A percentile compares a stretch with the other conserved stretches of the same genome.
Evolutionary conservation across 2,888 invertebrate species (phyloP).

Genomic region (Rosalia funebris): DNA sequence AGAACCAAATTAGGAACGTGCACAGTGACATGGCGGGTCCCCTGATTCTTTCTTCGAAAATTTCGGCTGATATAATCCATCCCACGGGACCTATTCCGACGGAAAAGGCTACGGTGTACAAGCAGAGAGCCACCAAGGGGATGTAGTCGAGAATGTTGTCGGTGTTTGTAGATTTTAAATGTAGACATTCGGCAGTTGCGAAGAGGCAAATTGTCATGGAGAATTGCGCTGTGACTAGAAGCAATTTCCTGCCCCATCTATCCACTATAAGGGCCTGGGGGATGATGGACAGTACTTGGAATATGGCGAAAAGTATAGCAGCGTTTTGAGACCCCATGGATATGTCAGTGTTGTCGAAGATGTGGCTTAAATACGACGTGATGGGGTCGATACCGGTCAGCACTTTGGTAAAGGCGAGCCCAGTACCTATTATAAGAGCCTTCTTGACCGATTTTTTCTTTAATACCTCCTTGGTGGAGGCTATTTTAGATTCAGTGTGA

Average conservation of each 20-base stretch:
- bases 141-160: conserved; percentile 67
- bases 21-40: conserved; percentile 78
- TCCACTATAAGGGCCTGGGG: conserved; percentile 80
- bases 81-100: conserved; percentile 86
- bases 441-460: conserved; percentile 45
- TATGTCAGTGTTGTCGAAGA: conserved; percentile 67
- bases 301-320: conserved; percentile 71
- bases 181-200: conserved; percentile 55
- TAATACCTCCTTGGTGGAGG: background rate
- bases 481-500: background rate
- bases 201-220: conserved; percentile 75
- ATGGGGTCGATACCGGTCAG: conserved; percentile 71
- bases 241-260: conserved; percentile 76
- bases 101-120: conserved; percentile 82
- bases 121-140: conserved; percentile 74
- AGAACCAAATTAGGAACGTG: conserved; percentile 79
- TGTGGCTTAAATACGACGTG: conserved; percentile 69
- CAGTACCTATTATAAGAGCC: conserved; percentile 66
- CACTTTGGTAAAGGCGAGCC: conserved; percentile 75
- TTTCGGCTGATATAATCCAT: conserved; percentile 80
- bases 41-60: conserved; percentile 81
- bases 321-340: conserved; percentile 62
- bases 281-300: conserved; percentile 78
- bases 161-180: conserved; percentile 10
- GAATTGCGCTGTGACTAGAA: conserved; percentile 75